Evolutionary conservation across 2,888 invertebrate genomes (phyloP).

Genomic region (Ichneumon xanthorius): DNA sequence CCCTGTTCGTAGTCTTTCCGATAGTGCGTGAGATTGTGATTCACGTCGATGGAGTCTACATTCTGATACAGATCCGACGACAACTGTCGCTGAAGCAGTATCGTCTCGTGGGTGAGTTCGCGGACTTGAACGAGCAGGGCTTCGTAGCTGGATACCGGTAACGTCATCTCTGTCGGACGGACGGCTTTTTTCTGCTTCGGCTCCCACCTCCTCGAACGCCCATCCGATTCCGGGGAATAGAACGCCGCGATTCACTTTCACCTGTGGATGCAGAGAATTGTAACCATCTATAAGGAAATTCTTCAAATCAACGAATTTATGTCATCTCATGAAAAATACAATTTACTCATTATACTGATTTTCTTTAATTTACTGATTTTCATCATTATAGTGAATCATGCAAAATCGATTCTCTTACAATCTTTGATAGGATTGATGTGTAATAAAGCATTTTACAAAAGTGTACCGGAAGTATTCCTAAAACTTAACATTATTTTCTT

Average conservation of each 20-base stretch:
- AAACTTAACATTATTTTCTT: too few species aligned
- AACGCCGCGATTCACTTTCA: conserved; percentile 22
- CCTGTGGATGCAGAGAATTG: conserved; percentile 40
- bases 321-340: not conserved
- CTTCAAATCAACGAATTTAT: too few species aligned
- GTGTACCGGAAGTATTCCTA: too few species aligned
- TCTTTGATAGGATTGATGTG: not conserved
- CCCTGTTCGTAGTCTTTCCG: conserved; percentile 78
- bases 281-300: too few species aligned
- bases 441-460: too few species aligned
- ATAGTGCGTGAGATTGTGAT: conserved; percentile 79
- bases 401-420: not conserved
- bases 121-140: conserved; percentile 87
- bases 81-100: conserved; percentile 86
- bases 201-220: conserved; percentile 56
- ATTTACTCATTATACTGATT: not conserved
- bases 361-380: not conserved
- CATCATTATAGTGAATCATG: too few species aligned
- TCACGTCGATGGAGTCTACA: conserved; percentile 79
- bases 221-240: conserved; percentile 66
- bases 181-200: conserved; percentile 71
- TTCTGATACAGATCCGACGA: conserved; percentile 82
- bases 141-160: conserved; percentile 88
- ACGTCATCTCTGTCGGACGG: conserved; percentile 84
- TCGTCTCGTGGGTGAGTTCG: conserved; percentile 87